phyloP scores from a whole-genome alignment of 2,797 vertebrate genomes.

The Parauchenoglanis ngamensis region DNA sequence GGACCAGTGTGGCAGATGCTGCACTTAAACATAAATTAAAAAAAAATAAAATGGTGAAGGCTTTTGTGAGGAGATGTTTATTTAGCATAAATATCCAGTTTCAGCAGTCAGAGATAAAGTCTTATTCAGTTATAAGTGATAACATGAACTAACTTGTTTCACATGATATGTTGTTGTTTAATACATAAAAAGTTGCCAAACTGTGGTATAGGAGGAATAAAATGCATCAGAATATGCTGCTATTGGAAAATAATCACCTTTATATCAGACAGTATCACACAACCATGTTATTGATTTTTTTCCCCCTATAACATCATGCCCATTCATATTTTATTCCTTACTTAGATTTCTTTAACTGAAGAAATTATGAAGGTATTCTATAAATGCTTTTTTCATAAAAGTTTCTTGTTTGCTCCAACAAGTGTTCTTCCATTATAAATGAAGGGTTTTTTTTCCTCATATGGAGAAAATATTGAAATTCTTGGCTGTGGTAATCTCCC shows the following conservation, averaged over 20 bases:
- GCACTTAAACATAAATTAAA: neutral
- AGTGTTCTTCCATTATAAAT: too few relatives aligned
- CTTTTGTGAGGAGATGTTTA: neutral
- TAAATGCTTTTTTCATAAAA: neutral
- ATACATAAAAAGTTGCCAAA: neutral
- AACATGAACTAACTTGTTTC: neutral
- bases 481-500: neutral
- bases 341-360: neutral
- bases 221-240: neutral
- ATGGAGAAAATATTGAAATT: slow-evolving; percentile 1
- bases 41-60: neutral
- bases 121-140: neutral
- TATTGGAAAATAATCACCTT: neutral
- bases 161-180: neutral
- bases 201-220: neutral
- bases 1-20: neutral
- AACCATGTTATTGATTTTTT: neutral
- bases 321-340: neutral
- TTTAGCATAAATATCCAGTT: neutral
- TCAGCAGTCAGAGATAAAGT: neutral
- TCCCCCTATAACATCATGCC: neutral
- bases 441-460: neutral
- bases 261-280: neutral
- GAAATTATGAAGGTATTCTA: neutral
- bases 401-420: neutral